Base-by-base conservation (phyloP, 2,113 vertebrate species). In the Accipiter cooperii region DNA sequence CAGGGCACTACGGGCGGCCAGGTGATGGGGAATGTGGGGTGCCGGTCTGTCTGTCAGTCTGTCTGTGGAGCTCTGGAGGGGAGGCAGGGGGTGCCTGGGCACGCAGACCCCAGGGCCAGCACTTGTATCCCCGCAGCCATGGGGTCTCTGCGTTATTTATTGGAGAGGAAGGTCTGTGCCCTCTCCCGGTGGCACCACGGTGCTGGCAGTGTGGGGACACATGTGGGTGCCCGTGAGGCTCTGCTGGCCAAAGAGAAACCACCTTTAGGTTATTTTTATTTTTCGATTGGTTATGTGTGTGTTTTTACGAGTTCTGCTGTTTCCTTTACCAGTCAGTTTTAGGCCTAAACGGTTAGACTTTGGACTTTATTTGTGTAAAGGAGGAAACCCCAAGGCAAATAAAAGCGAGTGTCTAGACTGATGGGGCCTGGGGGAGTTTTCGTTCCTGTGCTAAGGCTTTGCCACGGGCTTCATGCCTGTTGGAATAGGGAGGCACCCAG, bases 351-450 rank as follows among this genome's bases (percentile, higher is more conserved):
- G 3, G 9, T 92, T 90, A 92, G 85, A 87, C 3, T 91, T n/a
- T 70, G 88, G 80, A n/a, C 44, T 69, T 95, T 25, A 31, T 69
- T 47, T 81, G 61, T 95, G 70, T 83, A 73, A 92, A 73, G 40
- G 51, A 87, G 65, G 60, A 70, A 93, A 63, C 36, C 17, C 36
- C 0, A 1, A 74, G 66, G 86, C 16, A 33, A 97, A 96, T 97
- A 96, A 95, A 97, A 92, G 55, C 0, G 19, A 91, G 46, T 46
- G 19, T 81, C 15, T 26, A 36, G 24, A 76, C 29, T 8, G 12
- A 40, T 6, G 65, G 26, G 19, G 21, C 38, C 54, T 64, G 79
- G 55, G 42, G 33, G 5, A 60, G n/a, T 91, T 83, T 85, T 93
- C 14, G 0, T 89, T 89, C 38, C 79, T 0, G 1, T 10, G 60